Evolutionary conservation across 2,113 vertebrate species (phyloP).

Genomic region (Gyps fulvus): DNA sequence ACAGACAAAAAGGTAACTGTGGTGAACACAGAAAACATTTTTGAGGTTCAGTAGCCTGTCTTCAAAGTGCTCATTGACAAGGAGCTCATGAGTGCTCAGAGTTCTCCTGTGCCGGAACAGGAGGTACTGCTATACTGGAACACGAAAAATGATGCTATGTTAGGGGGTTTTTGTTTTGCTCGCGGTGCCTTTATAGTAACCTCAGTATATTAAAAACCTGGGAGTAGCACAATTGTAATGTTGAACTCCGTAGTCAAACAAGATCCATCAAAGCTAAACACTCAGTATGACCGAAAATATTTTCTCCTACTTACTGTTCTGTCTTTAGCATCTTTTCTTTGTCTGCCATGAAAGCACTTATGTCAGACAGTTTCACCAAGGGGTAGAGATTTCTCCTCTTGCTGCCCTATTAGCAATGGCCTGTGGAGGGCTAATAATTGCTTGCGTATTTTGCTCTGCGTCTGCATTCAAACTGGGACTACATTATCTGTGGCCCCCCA

Average conservation of each 20-base stretch:
- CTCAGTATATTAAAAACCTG: background rate
- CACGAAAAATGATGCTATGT: background rate
- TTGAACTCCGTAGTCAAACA: background rate
- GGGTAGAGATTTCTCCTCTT: background rate
- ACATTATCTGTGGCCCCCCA: background rate
- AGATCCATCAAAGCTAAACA: background rate
- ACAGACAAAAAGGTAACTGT: background rate
- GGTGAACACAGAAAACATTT: background rate
- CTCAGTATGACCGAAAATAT: background rate
- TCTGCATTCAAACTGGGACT: background rate
- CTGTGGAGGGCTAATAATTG: background rate
- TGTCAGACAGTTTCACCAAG: background rate
- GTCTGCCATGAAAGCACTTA: background rate
- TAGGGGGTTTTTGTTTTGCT: background rate
- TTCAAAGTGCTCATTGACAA: background rate
- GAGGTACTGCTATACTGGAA: background rate
- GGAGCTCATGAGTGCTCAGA: background rate
- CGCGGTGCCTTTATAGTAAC: background rate
- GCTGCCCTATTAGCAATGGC: background rate
- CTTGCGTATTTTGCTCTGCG: background rate
- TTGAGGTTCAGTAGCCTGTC: background rate
- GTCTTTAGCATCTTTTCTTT: background rate
- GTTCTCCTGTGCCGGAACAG: background rate
- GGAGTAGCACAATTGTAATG: background rate
- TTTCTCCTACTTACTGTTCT: background rate